Conservation (phyloP, 2,797 vertebrate genomes). For the Ispidina picta region DNA sequence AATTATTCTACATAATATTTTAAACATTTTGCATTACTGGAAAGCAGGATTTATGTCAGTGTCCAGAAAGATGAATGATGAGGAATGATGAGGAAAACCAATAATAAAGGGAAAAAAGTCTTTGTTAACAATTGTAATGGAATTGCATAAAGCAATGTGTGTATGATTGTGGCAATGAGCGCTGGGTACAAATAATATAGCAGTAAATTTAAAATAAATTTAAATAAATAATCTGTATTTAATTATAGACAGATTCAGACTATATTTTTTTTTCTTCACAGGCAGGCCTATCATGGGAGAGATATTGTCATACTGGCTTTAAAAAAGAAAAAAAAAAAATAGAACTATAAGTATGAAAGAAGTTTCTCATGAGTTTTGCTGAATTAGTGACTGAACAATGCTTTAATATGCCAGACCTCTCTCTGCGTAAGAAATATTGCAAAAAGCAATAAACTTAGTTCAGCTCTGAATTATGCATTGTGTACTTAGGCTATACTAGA, state of each 20-base stretch:
- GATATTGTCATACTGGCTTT: background rate
- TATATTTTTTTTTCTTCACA: constrained; percentile 1
- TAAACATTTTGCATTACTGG: background rate
- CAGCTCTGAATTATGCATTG: constrained; percentile 82
- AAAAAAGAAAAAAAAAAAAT: background rate
- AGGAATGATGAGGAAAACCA: background rate
- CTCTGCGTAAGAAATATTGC: constrained; percentile 72
- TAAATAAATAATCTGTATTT: background rate
- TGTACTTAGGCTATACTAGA: constrained; percentile 79
- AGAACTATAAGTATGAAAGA: background rate
- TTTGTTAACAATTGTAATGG: background rate
- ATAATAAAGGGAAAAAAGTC: background rate
- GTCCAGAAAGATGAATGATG: background rate
- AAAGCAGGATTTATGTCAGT: background rate
- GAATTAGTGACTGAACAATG: constrained; percentile 68
- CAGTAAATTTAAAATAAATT: background rate
- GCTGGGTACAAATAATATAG: background rate
- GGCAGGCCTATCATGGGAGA: background rate
- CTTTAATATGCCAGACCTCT: constrained; percentile 72
- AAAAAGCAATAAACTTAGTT: constrained; percentile 73
- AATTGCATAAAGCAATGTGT: background rate
- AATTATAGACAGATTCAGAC: constrained; percentile 24
- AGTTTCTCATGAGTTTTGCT: constrained; percentile 62
- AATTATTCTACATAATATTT: background rate
- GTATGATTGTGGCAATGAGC: background rate